Evolutionary conservation across 1,140 invertebrate species (phyloP).

Genomic region (Elysia chlorotica): DNA sequence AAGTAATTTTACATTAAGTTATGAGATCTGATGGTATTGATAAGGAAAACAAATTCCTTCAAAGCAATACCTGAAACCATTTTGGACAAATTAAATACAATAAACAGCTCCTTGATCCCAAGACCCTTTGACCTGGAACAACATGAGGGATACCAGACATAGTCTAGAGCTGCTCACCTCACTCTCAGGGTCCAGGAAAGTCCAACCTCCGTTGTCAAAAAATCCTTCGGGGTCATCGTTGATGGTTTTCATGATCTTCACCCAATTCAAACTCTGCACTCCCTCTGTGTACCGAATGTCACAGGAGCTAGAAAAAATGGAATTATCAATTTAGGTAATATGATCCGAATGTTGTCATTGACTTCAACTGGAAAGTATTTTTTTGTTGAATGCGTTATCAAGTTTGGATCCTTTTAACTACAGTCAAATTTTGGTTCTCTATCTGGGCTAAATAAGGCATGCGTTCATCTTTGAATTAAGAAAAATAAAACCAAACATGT

Average conservation of each 20-base stretch:
- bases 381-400: neutral
- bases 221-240: conserved; percentile 98
- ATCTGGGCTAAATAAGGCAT: too few species aligned
- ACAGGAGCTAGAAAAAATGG: conserved; percentile 71
- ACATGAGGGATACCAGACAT: neutral
- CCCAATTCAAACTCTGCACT: conserved; percentile 98
- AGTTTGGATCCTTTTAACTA: too few species aligned
- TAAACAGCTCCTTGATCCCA: too few species aligned
- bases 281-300: conserved; percentile 98
- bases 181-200: conserved; percentile 90
- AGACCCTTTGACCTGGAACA: neutral
- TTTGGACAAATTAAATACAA: too few species aligned
- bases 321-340: neutral
- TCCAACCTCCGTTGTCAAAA: conserved; percentile 98
- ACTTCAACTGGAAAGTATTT: neutral
- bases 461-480: too few species aligned
- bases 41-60: too few species aligned
- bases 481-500: too few species aligned
- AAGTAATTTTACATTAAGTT: too few species aligned
- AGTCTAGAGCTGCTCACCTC: conserved; percentile 39
- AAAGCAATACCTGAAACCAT: too few species aligned
- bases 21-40: too few species aligned
- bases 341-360: too few species aligned
- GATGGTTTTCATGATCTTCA: conserved; percentile 99
- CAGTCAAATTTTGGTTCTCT: too few species aligned